Evolutionary conservation across 2,888 invertebrate species (phyloP), one percentile per base, ranked within the genome.

Genomic region (Gymnocheta viridis): DNA sequence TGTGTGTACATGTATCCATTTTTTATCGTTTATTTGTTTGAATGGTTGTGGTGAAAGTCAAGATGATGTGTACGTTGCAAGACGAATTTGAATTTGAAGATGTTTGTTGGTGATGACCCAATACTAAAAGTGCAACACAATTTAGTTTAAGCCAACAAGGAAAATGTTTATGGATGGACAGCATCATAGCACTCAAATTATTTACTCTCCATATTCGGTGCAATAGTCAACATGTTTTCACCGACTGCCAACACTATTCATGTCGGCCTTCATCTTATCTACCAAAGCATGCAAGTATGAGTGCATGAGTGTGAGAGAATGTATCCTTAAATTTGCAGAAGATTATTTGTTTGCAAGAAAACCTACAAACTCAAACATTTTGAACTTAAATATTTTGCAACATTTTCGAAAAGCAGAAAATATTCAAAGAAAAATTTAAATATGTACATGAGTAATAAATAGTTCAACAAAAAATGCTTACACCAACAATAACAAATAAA

Each of bases 181-280:
- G 24, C 74, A 74, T 70, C 32, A 60, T 29, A 79, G 41, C 60
- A 83, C 76, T 72, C 72, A 80, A 83, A 80, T 80, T 72, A 80
- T 83, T 70, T 79, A 79, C 74, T 83, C 49, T 58, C 5, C 44
- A 47, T 24, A 9, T 67, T 38, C 12, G 24, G n/a, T 29, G 17
- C 35, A 10, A 66, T 22, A 56, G 29, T 35, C 19, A 54, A 41
- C 29, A 54, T 51, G 29, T 9, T 51, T 74, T 27, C 51, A 47
- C 7, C 9, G n/a, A 54, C 51, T 38, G 38, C 49, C 60, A 60
- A 35, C 35, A 51, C 60, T 12, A 27, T 38, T 10, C 5, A n/a
- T 44, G 44, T 10, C 41, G 24, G 29, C n/a, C 19, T 66, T 9
- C 54, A 66, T 56, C 27, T 35, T 27, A n/a, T 54, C 24, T 66